These are phyloP conservation scores for Drosophila nasuta DNA, from an alignment of 1,140 invertebrate species.

Conservation along the genomic window DNA sequence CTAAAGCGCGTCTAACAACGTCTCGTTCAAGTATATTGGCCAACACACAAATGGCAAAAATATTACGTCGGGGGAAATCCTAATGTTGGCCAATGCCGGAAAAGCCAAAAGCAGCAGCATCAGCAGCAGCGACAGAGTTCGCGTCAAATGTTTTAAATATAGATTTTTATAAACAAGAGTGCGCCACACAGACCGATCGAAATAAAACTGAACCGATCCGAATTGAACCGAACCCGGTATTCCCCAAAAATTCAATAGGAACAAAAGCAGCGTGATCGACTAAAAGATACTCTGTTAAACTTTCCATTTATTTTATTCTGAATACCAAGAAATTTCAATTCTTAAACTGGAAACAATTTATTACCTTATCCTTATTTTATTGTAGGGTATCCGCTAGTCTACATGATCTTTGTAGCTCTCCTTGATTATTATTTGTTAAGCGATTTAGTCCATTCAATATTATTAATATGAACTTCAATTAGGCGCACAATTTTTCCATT, in stretches of 20 bases:
- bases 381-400: neutral
- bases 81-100: slow-evolving; percentile 49
- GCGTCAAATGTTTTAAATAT: slow-evolving; percentile 73
- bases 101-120: slow-evolving; percentile 66
- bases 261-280: neutral
- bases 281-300: slow-evolving; percentile 4
- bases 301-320: neutral
- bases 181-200: neutral
- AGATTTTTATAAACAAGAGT: slow-evolving; percentile 48
- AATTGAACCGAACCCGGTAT: slow-evolving; percentile 17
- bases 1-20: slow-evolving; percentile 71
- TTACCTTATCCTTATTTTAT: neutral
- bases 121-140: slow-evolving; percentile 63
- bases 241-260: neutral
- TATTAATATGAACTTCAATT: slow-evolving; percentile 57
- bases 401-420: neutral
- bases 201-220: slow-evolving; percentile 22
- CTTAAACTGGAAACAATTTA: neutral
- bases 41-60: slow-evolving; percentile 72
- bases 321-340: too few species aligned
- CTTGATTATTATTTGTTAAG: slow-evolving; percentile 35
- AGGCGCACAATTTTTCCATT: slow-evolving; percentile 29
- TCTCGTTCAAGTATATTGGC: slow-evolving; percentile 24
- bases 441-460: slow-evolving; percentile 50
- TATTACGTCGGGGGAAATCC: slow-evolving; percentile 67